Percentiles rank a stretch among this genome's conserved stretches.
These are phyloP conservation scores for Aphelenchoides fujianensis DNA, from an alignment of 1,140 invertebrate species.

Conservation along the genomic window DNA sequence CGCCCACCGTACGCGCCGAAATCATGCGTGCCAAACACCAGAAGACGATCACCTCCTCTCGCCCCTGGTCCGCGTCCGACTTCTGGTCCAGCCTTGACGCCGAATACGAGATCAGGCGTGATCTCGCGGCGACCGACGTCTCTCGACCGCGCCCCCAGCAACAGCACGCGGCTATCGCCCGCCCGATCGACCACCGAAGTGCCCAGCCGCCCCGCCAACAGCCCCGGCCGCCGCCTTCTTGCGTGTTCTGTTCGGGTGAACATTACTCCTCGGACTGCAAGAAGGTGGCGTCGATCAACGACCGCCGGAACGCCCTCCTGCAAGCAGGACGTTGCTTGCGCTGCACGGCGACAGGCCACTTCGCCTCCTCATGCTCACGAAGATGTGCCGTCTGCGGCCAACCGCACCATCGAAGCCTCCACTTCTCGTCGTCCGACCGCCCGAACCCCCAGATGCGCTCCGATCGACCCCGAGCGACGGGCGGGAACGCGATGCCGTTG, in stretches of 20 bases:
- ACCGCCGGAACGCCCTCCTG: neutral
- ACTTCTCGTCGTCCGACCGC: neutral
- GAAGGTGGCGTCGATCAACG: neutral
- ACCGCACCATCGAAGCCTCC: neutral
- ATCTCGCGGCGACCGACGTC: too few species aligned
- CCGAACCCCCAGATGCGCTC: neutral
- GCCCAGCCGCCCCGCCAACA: too few species aligned
- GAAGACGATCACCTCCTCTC: too few species aligned
- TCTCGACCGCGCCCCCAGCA: too few species aligned
- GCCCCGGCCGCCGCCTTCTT: too few species aligned
- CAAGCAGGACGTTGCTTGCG: neutral
- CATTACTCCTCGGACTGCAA: neutral
- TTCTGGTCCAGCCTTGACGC: too few species aligned
- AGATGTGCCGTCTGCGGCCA: neutral
- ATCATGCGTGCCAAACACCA: too few species aligned
- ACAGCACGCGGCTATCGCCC: too few species aligned
- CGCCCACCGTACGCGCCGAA: too few species aligned
- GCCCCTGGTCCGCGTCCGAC: too few species aligned
- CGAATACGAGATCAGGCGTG: too few species aligned
- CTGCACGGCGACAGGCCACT: neutral
- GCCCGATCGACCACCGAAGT: too few species aligned
- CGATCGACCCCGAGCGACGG: neutral
- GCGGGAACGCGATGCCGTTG: neutral
- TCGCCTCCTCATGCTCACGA: neutral
- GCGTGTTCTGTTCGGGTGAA: neutral